These are phyloP conservation scores for Amblyopsis rosae DNA, from an alignment of 2,113 vertebrate genomes.

Conservation along the genomic window DNA sequence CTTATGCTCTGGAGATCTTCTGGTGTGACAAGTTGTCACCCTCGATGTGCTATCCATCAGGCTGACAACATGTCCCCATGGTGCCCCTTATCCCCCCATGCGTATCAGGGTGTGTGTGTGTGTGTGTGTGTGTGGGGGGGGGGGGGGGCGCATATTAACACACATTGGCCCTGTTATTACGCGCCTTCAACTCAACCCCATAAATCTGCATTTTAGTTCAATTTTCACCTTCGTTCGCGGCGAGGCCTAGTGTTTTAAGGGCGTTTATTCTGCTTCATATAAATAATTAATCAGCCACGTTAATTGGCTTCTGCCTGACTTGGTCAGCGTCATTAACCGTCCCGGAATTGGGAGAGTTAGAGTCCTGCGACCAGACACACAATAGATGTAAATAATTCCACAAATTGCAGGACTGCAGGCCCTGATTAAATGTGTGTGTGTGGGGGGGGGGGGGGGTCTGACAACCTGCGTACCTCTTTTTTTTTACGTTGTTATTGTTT, in stretches of 20 bases:
- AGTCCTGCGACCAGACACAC: conserved; percentile 66
- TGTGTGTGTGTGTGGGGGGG: conserved; percentile 60
- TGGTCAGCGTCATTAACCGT: conserved; percentile 95
- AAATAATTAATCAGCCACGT: conserved; percentile 97
- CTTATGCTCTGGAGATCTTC: conserved; percentile 61
- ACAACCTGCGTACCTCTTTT: conserved; percentile 12
- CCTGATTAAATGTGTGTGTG: conserved; percentile 39
- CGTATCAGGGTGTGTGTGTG: conserved; percentile 58
- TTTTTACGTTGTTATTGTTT: conserved; percentile 15
- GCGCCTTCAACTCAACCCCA: conserved; percentile 76
- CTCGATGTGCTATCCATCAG: conserved; percentile 68
- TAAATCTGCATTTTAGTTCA: conserved; percentile 85
- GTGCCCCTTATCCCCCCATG: conserved; percentile 49
- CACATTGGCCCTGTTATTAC: conserved; percentile 49
- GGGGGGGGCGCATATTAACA: conserved; percentile 60
- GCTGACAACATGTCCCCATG: conserved; percentile 39
- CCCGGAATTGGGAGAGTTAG: conserved; percentile 79
- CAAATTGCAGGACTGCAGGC: conserved; percentile 19
- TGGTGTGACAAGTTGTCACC: conserved; percentile 65
- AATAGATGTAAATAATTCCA: conserved; percentile 66
- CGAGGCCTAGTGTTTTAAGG: conserved; percentile 89
- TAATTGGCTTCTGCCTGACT: conserved; percentile 96
- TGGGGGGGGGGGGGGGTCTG: neutral
- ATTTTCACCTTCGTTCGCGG: conserved; percentile 86
- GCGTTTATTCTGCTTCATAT: conserved; percentile 96